Base-by-base conservation (phyloP, 2,113 vertebrate species). In the Strix aluco region DNA sequence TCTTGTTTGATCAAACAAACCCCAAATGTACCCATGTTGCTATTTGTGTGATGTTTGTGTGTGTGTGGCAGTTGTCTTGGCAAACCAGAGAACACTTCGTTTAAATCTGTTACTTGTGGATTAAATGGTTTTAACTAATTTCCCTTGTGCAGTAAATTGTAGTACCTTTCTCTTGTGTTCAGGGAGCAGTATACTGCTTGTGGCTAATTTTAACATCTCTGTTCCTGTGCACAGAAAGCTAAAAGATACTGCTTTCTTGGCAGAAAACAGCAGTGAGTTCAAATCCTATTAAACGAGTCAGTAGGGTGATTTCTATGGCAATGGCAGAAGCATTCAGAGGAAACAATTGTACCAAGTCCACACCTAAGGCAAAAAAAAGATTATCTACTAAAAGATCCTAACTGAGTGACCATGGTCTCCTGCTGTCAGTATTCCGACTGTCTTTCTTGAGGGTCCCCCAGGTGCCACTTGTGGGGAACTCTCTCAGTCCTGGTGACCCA, bases 201-300 rank as follows among this genome's bases (percentile, higher is more conserved):
- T 88, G 59, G 75, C 91, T 94, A 95, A 96, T 94, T 92, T 94
- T 94, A 95, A 94, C 86, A 44, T 87, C 80, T 85, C 70, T 81
- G 29, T 91, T 95, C 49, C 77, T 78, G 57, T 63, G 77, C 61
- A 36, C 61, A 85, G 73, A 81, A 88, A 94, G 78, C 57, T 46
- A n/a, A 81, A 94, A 91, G 84, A 65, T 82, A 81, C 66, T 87
- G 49, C 77, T 89, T 95, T 89, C 77, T 87, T 81, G 69, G 62
- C 81, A 91, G 73, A 92, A 90, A 95, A 46, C 70, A 87, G 61
- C 66, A 90, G 78, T 22, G 38, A 94, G 78, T 94, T 94, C 87
- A 95, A 91, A 91, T 95, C 29, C 66, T 72, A 46, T 90, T 89
- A 79, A 74, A 58, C 46, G 74, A 92, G 59, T 82, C 54, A 87